Evolutionary conservation across 2,113 vertebrate species (phyloP), one percentile per base, ranked within the genome.

Genomic region (Oncorhynchus kisutch): DNA sequence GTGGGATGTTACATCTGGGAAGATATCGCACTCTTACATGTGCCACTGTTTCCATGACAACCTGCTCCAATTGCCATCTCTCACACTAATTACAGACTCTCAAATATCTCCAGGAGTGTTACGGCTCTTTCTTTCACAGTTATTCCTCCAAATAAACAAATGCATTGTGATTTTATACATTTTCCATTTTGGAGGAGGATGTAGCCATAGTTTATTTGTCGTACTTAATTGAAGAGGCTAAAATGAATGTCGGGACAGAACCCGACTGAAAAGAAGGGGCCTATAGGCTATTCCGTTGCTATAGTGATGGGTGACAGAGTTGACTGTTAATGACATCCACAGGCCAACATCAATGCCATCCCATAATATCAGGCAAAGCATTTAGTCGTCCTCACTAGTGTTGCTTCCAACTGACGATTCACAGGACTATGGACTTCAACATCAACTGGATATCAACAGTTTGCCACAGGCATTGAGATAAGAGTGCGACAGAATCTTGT

Each of bases 21-120:
- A 80, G 78, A 91, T 84, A 91, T 85, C 75, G 71, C 86, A 83
- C 75, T 75, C 86, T 88, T 83, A 78, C 87, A 45, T 81, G 77
- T 86, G 83, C 87, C 85, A 91, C 82, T 88, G 92, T 94, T 92
- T 91, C 92, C 89, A 93, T 91, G 89, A 88, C 89, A 91, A 92
- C 90, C 54, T n/a, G 75, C 74, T 87, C 83, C 87, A 89, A 79
- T 79, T 76, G 81, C 79, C 82, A 88, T 68, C 73, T 67, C 24
- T 62, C 67, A 27, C 24, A 67, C 82, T 78, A 76, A 83, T 87
- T 86, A 83, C 48, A 82, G 73, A 45, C 78, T 59, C 9, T 51
- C 27, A 27, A 14, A n/a, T 73, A 24, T 45, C 59, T 62, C n/a
- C 16, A 20, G 20, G 20, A 31, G 18, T n/a, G 39, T 51, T 51